Percentiles rank a stretch among this genome's conserved stretches.
phyloP scores from a whole-genome alignment of 2,888 invertebrate species.

The Eupithecia dodoneata region DNA sequence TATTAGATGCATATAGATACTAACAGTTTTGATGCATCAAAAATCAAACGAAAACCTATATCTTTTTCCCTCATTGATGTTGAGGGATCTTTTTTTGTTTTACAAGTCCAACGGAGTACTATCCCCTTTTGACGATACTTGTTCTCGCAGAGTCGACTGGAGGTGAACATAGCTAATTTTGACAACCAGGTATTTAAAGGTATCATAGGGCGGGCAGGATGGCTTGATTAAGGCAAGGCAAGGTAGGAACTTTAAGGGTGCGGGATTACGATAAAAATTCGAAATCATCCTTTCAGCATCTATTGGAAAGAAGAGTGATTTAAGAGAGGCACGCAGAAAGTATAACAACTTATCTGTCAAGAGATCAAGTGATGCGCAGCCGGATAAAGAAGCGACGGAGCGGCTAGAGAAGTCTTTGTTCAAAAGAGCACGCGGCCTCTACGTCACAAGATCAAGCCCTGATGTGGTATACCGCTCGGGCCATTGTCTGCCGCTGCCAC shows the following conservation, averaged over 20 bases:
- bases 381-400: slow-evolving; percentile 29
- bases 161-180: background rate
- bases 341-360: slow-evolving; percentile 47
- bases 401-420: slow-evolving; percentile 34
- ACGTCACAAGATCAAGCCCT: slow-evolving; percentile 36
- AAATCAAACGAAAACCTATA: no score
- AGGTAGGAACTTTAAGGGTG: slow-evolving; percentile 19
- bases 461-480: slow-evolving; percentile 20
- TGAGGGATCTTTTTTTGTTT: no score
- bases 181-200: no score
- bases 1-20: no score
- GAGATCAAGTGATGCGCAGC: slow-evolving; percentile 44
- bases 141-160: background rate
- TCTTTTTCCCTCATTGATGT: no score
- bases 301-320: slow-evolving; percentile 54
- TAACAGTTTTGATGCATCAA: no score
- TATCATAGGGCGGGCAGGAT: background rate
- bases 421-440: slow-evolving; percentile 56
- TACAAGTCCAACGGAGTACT: no score
- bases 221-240: background rate
- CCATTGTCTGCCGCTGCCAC: slow-evolving; percentile 33
- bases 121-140: no score
- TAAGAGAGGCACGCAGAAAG: slow-evolving; percentile 52
- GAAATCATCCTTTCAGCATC: slow-evolving; percentile 71
- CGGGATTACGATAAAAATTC: slow-evolving; percentile 56